phyloP scores from a whole-genome alignment of 2,797 vertebrate genomes.

The Fundulus diaphanus region DNA sequence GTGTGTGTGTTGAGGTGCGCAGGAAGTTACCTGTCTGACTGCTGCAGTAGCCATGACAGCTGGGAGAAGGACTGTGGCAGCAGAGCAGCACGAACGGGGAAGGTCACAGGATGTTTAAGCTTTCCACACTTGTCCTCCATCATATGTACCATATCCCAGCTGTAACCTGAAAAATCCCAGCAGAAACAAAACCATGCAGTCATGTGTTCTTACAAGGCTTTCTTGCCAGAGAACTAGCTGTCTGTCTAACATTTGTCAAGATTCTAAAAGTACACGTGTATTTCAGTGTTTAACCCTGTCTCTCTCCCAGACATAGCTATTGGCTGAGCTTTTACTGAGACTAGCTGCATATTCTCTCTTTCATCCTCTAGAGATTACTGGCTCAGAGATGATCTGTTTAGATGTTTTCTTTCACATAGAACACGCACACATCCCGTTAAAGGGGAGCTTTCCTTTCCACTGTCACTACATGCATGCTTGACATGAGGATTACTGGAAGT shows the following conservation, averaged over 20 bases:
- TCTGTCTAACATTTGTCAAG: neutral
- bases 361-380: too few species aligned
- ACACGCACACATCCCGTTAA: too few species aligned
- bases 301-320: too few species aligned
- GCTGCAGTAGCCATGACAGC: conserved; percentile 88
- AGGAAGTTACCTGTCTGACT: conserved; percentile 83
- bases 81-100: conserved; percentile 88
- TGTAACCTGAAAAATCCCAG: conserved; percentile 82
- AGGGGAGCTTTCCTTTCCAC: too few species aligned
- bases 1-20: neutral
- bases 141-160: conserved; percentile 85
- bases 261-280: too few species aligned
- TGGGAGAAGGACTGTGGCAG: conserved; percentile 82
- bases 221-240: neutral
- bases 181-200: neutral
- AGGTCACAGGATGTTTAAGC: conserved; percentile 85
- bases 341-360: too few species aligned
- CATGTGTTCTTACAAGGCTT: neutral
- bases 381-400: too few species aligned
- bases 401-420: too few species aligned
- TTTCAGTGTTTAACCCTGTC: too few species aligned
- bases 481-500: too few species aligned
- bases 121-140: conserved; percentile 85
- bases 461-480: too few species aligned
- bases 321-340: too few species aligned